Evolutionary conservation across 1,140 invertebrate species (phyloP).

Genomic region (Pseudomyrmex dendroicus): DNA sequence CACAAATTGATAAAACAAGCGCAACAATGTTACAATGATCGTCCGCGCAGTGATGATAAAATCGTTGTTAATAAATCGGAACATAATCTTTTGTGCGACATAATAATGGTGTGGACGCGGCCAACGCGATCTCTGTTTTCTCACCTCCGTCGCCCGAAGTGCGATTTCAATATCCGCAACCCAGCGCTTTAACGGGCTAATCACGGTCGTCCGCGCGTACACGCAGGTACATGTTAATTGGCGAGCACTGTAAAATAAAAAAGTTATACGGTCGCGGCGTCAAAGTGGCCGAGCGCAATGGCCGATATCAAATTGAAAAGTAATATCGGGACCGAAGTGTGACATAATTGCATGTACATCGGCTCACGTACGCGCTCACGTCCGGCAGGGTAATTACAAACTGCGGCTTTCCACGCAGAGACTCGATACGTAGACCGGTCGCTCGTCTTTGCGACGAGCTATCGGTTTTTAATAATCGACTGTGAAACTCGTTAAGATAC

Average conservation of each 20-base stretch:
- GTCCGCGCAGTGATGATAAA: neutral
- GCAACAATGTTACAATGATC: neutral
- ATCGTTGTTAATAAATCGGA: constrained; percentile 7
- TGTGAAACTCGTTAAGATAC: constrained; percentile 74
- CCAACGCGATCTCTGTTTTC: constrained; percentile 24
- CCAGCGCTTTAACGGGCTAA: constrained; percentile 64
- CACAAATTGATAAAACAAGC: neutral
- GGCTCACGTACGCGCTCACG: constrained; percentile 43
- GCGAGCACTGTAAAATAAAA: constrained; percentile 12
- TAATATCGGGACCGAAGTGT: constrained; percentile 69
- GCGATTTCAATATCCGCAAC: constrained; percentile 74
- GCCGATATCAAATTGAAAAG: constrained; percentile 71
- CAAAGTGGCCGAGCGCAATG: neutral
- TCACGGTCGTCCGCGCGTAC: constrained; percentile 56
- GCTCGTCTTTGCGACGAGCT: constrained; percentile 25
- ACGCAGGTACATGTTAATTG: constrained; percentile 63
- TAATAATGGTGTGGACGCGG: neutral
- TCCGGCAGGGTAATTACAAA: constrained; percentile 72
- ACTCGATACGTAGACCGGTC: constrained; percentile 1
- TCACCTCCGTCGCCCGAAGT: constrained; percentile 35
- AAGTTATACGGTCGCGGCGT: neutral
- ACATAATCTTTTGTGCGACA: neutral
- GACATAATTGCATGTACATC: constrained; percentile 70
- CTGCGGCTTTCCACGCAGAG: constrained; percentile 11
- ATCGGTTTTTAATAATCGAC: constrained; percentile 76